Evolutionary conservation across 2,888 invertebrate species (phyloP).

Genomic region (Sinopyrophorus schimmeli): DNA sequence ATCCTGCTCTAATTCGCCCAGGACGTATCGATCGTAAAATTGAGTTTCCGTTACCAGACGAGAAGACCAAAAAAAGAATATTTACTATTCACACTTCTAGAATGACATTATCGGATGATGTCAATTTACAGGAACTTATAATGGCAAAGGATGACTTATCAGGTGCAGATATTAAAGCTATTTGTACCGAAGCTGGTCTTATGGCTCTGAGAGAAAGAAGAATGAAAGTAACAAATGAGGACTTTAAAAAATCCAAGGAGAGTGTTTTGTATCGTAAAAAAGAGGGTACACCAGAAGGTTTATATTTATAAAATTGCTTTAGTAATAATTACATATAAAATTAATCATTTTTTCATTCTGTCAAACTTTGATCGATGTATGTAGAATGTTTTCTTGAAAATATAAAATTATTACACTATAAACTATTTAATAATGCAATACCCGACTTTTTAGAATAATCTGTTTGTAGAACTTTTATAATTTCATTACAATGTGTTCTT

Average conservation of each 20-base stretch:
- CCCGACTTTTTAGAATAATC: too few species aligned
- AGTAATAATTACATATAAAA: too few species aligned
- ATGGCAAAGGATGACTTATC: conserved; percentile 99
- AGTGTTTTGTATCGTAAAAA: conserved; percentile 98
- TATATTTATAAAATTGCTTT: conserved; percentile 97
- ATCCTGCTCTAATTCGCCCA: conserved; percentile 97
- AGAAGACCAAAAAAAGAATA: conserved; percentile 95
- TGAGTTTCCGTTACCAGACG: conserved; percentile 98
- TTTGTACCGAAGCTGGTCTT: conserved; percentile 98
- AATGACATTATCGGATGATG: conserved; percentile 97
- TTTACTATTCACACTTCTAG: conserved; percentile 98
- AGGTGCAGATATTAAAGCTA: conserved; percentile 96
- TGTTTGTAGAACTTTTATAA: too few species aligned
- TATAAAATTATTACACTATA: too few species aligned
- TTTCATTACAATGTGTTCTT: too few species aligned
- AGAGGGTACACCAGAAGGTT: conserved; percentile 98
- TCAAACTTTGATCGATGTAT: too few species aligned
- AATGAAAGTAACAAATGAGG: conserved; percentile 99
- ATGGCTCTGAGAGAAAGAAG: conserved; percentile 96
- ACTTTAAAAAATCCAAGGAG: conserved; percentile 99
- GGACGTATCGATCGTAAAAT: conserved; percentile 99
- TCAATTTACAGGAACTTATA: conserved; percentile 93
- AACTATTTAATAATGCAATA: too few species aligned
- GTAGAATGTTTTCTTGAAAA: too few species aligned
- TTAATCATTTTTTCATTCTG: too few species aligned